Evolutionary conservation across 2,113 vertebrate genomes (phyloP), one percentile per base, ranked within the genome.

Genomic region (Xenopus borealis): DNA sequence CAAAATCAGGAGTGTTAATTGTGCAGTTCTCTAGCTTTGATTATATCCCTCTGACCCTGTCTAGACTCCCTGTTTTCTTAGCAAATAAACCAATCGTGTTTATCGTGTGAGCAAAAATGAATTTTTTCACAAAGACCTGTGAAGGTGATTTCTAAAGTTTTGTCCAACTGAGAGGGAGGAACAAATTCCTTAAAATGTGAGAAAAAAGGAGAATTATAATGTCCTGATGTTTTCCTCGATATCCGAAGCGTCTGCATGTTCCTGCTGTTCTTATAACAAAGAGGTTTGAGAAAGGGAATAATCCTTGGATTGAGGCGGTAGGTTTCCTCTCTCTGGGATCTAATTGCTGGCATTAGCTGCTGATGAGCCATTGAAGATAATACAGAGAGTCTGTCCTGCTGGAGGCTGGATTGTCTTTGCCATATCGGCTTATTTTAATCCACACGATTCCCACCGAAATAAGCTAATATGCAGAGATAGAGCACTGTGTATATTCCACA

Each of bases 321-420:
- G 74, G 27, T 64, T 64, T 70, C 59, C 67, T 77, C 74, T 62
- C 73, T 70, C 74, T 77, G 66, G 74, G 74, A 77, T 77, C 59
- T 77, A 77, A 77, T 77, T 70, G 74, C 74, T 53, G 18, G 63
- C 74, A 77, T 77, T 77, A 77, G 67, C 67, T 57, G 74, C 67
- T 53, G 67, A 70, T 64, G 74, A 77, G 59, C 52, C 58, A 77
- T 77, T 63, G 74, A 70, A 77, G 61, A 77, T 69, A 77, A 77
- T 70, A 57, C 66, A 44, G 47, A 57, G 66, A 55, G 59, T 59
- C 59, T 61, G 14, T 64, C 74, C 74, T 64, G 65, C 72, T 69
- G 1, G n/a, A 17, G 66, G 72, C 72, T 55, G 58, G 66, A 64
- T 55, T 58, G 47, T 63, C 52, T 69, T 47, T 64, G 59, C 67